Base-by-base conservation (phyloP, 2,888 invertebrate species). In the Callinectes sapidus region DNA sequence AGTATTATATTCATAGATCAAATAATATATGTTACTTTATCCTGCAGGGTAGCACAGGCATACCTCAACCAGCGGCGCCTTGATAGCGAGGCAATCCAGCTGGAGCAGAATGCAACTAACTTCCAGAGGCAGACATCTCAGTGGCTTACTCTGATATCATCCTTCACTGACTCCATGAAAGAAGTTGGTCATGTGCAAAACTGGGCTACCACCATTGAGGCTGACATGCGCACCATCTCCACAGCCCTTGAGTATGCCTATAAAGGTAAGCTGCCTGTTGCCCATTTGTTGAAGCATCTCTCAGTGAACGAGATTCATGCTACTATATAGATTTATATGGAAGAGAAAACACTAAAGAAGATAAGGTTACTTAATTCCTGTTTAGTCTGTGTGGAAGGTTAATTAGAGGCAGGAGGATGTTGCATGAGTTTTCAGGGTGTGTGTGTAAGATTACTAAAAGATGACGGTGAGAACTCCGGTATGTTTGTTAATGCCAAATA, bases 131-230 rank as follows among this genome's bases (percentile, higher is more conserved):
- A 99, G 96, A 99, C 99, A 0, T 98, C 98, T 95, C 99, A 99
- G 95, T 99, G 99, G 99, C 96, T 99, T n/a, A 97, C 97, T 94
- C 96, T 99, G 90, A 96, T 96, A n/a, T 96, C 96, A 91, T 96
- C 96, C 92, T 96, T 96, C 66, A 92, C 93, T 10, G 90, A 91
- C 77, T 91, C 93, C n/a, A 88, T 98, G 1, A 98, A 99, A 97
- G 99, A 99, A 96, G 97, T 99, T 91, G 99, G 99, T 0, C 99
- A 99, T 96, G 99, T 99, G 0, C 99, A 99, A 95, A 99, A 99
- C 96, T 99, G 99, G 99, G 98, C 99, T 0, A 97, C 98, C 95
- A 98, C 98, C 95, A 99, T 99, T 95, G 99, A 99, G 96, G 97
- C 97, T 94, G 99, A 99, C 95, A 98, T 99, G 97, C 97, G 98